These are phyloP conservation scores for Diadophis punctatus DNA, from an alignment of 2,113 vertebrate species.

Conservation along the genomic window DNA sequence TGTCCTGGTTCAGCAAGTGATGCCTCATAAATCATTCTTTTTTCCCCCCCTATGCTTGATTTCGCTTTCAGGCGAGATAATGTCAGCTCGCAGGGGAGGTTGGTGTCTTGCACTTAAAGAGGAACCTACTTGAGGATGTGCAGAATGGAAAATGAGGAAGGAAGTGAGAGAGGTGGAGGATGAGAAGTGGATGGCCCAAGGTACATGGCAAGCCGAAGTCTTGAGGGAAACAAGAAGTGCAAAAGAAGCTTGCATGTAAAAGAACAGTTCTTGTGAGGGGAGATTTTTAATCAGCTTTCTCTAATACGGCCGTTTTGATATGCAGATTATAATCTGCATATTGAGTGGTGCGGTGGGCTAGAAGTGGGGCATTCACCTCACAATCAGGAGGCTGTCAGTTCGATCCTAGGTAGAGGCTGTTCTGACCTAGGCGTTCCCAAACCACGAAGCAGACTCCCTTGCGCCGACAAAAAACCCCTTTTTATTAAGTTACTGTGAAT, in stretches of 20 bases:
- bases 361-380: no score
- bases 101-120: not conserved
- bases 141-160: accelerated
- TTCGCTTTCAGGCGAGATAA: constrained; percentile 54
- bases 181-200: not conserved
- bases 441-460: no score
- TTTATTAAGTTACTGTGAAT: no score
- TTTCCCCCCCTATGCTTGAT: constrained; percentile 39
- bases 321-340: not conserved
- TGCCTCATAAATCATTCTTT: constrained; percentile 65
- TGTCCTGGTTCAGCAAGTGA: constrained; percentile 50
- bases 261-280: no score
- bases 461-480: no score
- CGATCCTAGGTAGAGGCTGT: no score
- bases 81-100: constrained; percentile 17
- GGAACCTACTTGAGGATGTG: not conserved
- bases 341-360: no score
- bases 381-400: no score
- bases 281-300: not conserved
- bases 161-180: not conserved
- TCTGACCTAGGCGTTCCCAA: no score
- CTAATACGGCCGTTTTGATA: not conserved
- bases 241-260: not conserved
- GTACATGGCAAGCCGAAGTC: accelerated
- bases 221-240: not conserved